These are phyloP conservation scores for Miltochrista miniata DNA, from an alignment of 2,888 invertebrate species.

Conservation along the genomic window DNA sequence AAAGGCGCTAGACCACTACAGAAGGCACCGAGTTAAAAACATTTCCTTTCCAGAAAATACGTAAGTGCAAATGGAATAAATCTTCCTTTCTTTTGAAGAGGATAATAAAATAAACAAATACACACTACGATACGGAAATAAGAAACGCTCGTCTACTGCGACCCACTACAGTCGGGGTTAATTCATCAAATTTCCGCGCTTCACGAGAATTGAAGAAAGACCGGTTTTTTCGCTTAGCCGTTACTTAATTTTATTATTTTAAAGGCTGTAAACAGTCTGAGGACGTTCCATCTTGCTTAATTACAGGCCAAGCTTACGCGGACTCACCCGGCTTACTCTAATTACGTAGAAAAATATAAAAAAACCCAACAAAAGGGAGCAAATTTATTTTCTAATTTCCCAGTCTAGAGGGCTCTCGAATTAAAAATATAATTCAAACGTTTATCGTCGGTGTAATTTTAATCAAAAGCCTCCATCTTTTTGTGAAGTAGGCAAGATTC, in stretches of 20 bases:
- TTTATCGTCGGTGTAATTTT: constrained; percentile 55
- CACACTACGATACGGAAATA: constrained; percentile 25
- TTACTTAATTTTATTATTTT: constrained; percentile 68
- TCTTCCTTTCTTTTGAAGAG: constrained; percentile 31
- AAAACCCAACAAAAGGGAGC: constrained; percentile 62
- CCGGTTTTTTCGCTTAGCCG: constrained; percentile 42
- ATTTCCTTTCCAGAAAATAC: constrained; percentile 22
- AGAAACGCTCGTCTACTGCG: constrained; percentile 17
- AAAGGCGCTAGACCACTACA: neutral
- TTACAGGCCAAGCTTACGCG: constrained; percentile 64
- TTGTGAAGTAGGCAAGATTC: constrained; percentile 19
- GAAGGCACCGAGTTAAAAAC: constrained; percentile 8
- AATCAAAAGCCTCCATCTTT: constrained; percentile 45
- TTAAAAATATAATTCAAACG: constrained; percentile 67
- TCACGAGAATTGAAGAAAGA: constrained; percentile 32
- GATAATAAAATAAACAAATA: constrained; percentile 41
- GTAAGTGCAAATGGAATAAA: constrained; percentile 26
- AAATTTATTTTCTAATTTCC: constrained; percentile 76
- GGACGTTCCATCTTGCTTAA: constrained; percentile 72
- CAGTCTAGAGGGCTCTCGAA: constrained; percentile 54
- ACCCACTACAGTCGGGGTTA: constrained; percentile 34
- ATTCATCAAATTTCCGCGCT: constrained; percentile 41
- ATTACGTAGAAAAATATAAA: constrained; percentile 77
- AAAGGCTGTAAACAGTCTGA: constrained; percentile 60
- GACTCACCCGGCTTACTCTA: constrained; percentile 66